Conservation (phyloP, 2,888 invertebrate genomes). For the Drosophila rubida region DNA sequence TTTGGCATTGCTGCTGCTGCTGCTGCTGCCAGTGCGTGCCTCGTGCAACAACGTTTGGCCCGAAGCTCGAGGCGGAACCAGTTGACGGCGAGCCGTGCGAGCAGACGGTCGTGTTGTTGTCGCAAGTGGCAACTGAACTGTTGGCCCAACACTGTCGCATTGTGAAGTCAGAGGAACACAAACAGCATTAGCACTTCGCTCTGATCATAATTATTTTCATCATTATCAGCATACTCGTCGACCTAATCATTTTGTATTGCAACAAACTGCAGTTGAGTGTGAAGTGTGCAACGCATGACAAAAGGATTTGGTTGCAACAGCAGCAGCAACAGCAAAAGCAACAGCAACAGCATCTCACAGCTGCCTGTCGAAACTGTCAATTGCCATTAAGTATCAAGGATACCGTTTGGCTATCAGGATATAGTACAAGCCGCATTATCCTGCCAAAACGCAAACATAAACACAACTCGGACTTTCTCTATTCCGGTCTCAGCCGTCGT, state of each 20-base stretch:
- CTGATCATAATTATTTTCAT: conserved; percentile 13
- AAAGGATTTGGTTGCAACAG: conserved; percentile 25
- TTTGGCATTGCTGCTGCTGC: conserved; percentile 6
- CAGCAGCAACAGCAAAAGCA: not conserved
- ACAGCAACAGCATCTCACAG: not conserved
- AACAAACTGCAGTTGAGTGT: conserved; percentile 5
- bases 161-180: not conserved
- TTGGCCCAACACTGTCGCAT: conserved; percentile 7
- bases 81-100: conserved; percentile 85
- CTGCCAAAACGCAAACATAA: conserved; percentile 44
- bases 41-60: conserved; percentile 54
- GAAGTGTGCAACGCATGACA: conserved; percentile 17
- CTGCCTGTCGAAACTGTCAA: conserved; percentile 22
- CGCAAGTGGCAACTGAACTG: conserved; percentile 44
- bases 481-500: not conserved
- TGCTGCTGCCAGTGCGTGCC: conserved; percentile 16
- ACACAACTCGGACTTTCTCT: conserved; percentile 16
- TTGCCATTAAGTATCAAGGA: conserved; percentile 15
- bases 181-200: not conserved
- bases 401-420: conserved; percentile 36
- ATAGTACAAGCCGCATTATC: conserved; percentile 53
- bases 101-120: conserved; percentile 84
- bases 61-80: conserved; percentile 82
- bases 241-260: conserved; percentile 8
- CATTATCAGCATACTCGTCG: conserved; percentile 4